Evolutionary conservation across 2,113 vertebrate species (phyloP), one percentile per base, ranked within the genome.

Genomic region (Dascyllus trimaculatus): DNA sequence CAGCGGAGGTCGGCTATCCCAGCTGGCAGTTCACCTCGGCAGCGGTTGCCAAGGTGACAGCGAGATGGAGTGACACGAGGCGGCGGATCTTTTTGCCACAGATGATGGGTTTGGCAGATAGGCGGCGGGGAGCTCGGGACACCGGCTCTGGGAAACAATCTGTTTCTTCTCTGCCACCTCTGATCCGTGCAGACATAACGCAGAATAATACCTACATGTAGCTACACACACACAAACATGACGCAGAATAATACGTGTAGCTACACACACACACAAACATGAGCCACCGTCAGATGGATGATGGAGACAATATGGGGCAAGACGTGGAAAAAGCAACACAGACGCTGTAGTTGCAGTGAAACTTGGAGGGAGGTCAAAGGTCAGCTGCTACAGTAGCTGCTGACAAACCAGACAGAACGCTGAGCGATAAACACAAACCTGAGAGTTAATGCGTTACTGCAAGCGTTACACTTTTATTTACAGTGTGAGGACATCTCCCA

Each of bases 1-100:
- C 91, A 89, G 40, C 66, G 51, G 75, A 92, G 90, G 90, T 90
- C 86, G 76, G 82, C 81, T 76, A 67, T 78, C 89, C 93, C 91
- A 93, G 88, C 88, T 88, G 92, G 90, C 86, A 68, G 85, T 81
- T 93, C 89, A 93, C 90, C 92, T 91, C 93, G 73, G 92, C 92
- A 58, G 70, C 90, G 76, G 95, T 97, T 96, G 94, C 95, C 96
- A 96, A 93, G 95, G 96, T 92, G 95, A 97, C 94, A 84, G 93
- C 86, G 92, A 96, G 96, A 96, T 57, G 69, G 94, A 95, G 89
- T 79, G 85, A 90, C 84, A 93, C 92, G 85, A 95, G 95, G 93
- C 90, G 79, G 73, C 89, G 64, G 88, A 95, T 95, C 94, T 95
- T 35, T 96, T 96, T 96, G 95, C 95, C 88, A 75, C 89, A 89